These are phyloP conservation scores for Trypoxylon attenuatum DNA, from an alignment of 2,888 invertebrate genomes.

Conservation along the genomic window DNA sequence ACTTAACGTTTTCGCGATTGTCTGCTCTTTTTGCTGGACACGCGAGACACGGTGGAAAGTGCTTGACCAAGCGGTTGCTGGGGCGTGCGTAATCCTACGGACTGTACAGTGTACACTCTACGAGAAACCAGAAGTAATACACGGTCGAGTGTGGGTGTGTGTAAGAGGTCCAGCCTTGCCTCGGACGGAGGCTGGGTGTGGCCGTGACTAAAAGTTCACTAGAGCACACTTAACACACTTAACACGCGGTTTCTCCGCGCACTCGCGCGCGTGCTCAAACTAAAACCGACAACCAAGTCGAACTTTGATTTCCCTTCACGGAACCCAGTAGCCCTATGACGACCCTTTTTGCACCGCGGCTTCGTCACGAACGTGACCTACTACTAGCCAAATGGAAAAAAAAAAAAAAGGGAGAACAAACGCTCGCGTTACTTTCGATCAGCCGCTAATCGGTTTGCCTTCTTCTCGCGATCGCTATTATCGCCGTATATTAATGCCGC, in stretches of 20 bases:
- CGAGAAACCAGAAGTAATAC: no score
- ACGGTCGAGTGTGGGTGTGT: constrained; percentile 65
- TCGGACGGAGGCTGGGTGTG: constrained; percentile 72
- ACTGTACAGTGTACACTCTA: no score
- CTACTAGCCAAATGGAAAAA: constrained; percentile 32
- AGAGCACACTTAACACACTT: constrained; percentile 69
- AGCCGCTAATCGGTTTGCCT: constrained; percentile 42
- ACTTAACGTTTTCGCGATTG: no score
- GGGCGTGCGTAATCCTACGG: no score
- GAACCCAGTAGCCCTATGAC: not conserved
- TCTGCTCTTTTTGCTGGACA: no score
- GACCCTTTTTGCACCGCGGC: constrained; percentile 14
- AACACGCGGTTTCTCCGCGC: constrained; percentile 52
- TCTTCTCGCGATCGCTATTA: constrained; percentile 29
- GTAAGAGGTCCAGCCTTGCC: constrained; percentile 68
- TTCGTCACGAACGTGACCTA: constrained; percentile 37
- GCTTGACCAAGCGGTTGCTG: no score
- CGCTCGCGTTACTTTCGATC: constrained; percentile 36
- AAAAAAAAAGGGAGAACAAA: not conserved
- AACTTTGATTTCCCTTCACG: not conserved
- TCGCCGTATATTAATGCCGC: constrained; percentile 28
- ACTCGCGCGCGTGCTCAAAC: constrained; percentile 15
- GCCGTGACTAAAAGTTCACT: constrained; percentile 75
- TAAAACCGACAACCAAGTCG: constrained; percentile 8
- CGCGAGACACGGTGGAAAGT: no score